A percentile compares a stretch with the other conserved stretches of the same genome.
Evolutionary conservation across 2,113 vertebrate species (phyloP).

Genomic region (Malurus melanocephalus): DNA sequence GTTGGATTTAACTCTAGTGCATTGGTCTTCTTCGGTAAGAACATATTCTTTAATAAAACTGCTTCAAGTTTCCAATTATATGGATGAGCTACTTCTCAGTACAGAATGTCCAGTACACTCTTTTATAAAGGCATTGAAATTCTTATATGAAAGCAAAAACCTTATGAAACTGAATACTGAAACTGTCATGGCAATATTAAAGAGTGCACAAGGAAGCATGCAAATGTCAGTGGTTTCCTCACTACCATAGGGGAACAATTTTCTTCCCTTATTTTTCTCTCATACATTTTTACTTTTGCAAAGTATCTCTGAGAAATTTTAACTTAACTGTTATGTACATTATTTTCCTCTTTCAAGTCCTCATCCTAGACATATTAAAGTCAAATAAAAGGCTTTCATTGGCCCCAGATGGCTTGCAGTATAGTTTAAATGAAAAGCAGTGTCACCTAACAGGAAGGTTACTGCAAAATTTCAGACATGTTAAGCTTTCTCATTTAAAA

Average conservation of each 20-base stretch:
- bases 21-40: background rate
- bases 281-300: background rate
- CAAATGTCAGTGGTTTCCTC: slow-evolving; percentile 30
- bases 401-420: background rate
- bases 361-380: background rate
- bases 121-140: slow-evolving; percentile 15
- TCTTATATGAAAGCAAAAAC: slow-evolving; percentile 4
- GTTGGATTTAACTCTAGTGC: slow-evolving; percentile 4
- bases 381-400: background rate
- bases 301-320: background rate
- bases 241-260: background rate
- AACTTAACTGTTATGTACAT: background rate
- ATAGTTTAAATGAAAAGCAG: background rate
- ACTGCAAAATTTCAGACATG: background rate
- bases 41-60: slow-evolving; percentile 44
- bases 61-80: slow-evolving; percentile 26
- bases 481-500: background rate
- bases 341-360: background rate
- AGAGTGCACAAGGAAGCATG: slow-evolving; percentile 5
- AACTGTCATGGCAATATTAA: background rate
- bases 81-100: slow-evolving; percentile 39
- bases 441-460: background rate
- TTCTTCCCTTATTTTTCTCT: slow-evolving; percentile 23
- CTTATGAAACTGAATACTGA: slow-evolving; percentile 2
- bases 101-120: background rate